Conservation (phyloP, 30 jellyfish, hydroid and myxozoan species). For the Aurelia coerulea region DNA sequence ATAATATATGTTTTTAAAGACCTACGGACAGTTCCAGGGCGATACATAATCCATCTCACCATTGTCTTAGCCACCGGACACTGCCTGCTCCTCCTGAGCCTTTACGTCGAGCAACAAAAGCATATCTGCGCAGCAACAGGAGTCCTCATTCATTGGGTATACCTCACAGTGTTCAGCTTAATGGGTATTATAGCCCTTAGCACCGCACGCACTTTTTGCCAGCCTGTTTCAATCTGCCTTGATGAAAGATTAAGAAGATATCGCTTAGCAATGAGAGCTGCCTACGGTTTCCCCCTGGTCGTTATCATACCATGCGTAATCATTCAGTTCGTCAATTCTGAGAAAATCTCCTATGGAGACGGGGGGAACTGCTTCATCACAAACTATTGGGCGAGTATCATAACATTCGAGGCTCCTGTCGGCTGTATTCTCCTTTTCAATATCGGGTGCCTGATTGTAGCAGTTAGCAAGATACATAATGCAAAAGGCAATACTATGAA, state of each 20-base stretch:
- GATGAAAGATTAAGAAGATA: slow-evolving; percentile 20
- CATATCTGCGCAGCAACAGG: slow-evolving; percentile 22
- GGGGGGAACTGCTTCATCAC: slow-evolving; percentile 50
- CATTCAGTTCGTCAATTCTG: slow-evolving; percentile 18
- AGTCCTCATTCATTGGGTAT: slow-evolving; percentile 36
- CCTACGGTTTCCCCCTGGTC: slow-evolving; percentile 47
- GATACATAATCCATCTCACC: slow-evolving; percentile 32
- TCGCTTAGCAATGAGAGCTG: slow-evolving; percentile 26
- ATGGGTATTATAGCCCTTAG: slow-evolving; percentile 36
- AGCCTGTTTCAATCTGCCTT: slow-evolving; percentile 10
- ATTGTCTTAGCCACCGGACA: slow-evolving; percentile 31
- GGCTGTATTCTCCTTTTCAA: slow-evolving; percentile 35
- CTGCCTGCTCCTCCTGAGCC: slow-evolving; percentile 7
- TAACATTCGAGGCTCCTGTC: slow-evolving; percentile 43
- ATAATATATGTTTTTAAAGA: slow-evolving; percentile 19
- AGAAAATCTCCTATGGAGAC: slow-evolving; percentile 40
- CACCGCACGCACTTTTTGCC: slow-evolving; percentile 51
- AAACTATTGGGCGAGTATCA: slow-evolving; percentile 48
- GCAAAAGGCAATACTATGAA: slow-evolving; percentile 11
- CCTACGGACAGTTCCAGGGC: slow-evolving; percentile 52
- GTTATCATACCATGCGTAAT: slow-evolving; percentile 42
- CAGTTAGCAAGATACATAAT: slow-evolving; percentile 32
- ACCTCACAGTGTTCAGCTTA: slow-evolving; percentile 41
- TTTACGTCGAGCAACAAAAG: not conserved
- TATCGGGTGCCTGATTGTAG: slow-evolving; percentile 30